Conservation (phyloP, 2,888 invertebrate species). For the Epiperipatus broadwayi region DNA sequence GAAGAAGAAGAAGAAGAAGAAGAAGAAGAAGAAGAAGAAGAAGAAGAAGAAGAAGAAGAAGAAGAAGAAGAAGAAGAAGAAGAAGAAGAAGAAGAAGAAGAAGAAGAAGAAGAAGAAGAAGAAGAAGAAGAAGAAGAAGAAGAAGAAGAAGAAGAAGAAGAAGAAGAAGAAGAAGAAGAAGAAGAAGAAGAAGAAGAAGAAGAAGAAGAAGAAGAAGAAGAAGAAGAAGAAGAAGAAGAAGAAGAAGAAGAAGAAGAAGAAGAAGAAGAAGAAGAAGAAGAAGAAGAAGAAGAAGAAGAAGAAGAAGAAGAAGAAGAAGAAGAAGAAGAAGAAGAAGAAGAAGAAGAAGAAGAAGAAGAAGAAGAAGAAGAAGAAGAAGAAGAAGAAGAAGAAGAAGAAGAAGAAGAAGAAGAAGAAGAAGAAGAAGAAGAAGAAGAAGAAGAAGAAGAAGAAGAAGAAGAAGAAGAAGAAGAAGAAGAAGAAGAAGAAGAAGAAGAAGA, state of each 20-base stretch:
- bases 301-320: conserved; percentile 3
- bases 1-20: conserved; percentile 3
- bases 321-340: conserved; percentile 3
- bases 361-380: conserved; percentile 4
- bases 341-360: conserved; percentile 3
- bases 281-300: conserved; percentile 3
- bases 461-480: conserved; percentile 10
- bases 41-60: conserved; percentile 3
- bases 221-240: conserved; percentile 3
- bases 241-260: conserved; percentile 3
- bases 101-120: conserved; percentile 3
- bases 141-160: conserved; percentile 3
- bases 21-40: conserved; percentile 3
- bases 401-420: conserved; percentile 10
- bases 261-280: conserved; percentile 3
- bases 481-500: conserved; percentile 10
- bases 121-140: conserved; percentile 3
- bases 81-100: conserved; percentile 3
- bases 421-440: conserved; percentile 10
- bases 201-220: conserved; percentile 3
- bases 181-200: conserved; percentile 3
- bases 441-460: conserved; percentile 10
- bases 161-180: conserved; percentile 3
- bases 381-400: conserved; percentile 10
- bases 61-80: conserved; percentile 3